Base-by-base conservation (phyloP, 2,797 vertebrate genomes). In the Gymnodraco acuticeps region DNA sequence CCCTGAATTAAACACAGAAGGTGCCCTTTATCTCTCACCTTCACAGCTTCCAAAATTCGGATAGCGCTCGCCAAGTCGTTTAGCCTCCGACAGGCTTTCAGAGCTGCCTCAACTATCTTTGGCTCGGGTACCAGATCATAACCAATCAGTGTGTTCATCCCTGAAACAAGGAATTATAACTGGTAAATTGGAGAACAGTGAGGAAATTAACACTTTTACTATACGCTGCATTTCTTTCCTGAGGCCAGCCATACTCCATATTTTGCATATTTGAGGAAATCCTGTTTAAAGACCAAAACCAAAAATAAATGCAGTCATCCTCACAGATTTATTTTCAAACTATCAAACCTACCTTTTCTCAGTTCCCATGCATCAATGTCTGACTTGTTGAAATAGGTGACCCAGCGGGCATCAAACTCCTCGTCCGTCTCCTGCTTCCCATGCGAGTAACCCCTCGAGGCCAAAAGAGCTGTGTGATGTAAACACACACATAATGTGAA, bases 281-380 rank as follows among this genome's bases (percentile, higher is more conserved):
- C 13, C 12, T 31, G 43, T 3, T 4, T 31, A 58, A 16, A 38
- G 3, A 45, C 20, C 17, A 48, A 74, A 73, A 54, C 15, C 16
- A 68, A 27, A 19, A 23, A 55, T 46, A 2, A 68, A 50, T 0
- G 0, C 23, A 27, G 9, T 33, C 4, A 64, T 50, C 43, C 16
- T 42, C 20, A 56, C 14, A 6, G 43, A 43, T 16, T 38, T 38
- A 61, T 41, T 10, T 74, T 23, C 15, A 15, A 17, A 63, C 42
- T 9, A 8, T 59, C 1, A 16, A 56, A 67, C 66, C 0, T 91
- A 99, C 98, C 98, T 97, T 99, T 99, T 79, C 96, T 97, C 73
- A 99, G 94, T 88, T 99, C 98, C 98, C 98, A 99, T 73, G 97
- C 97, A 55, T 99, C 98, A 5, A 99, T 98, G 81, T 99, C 97